phyloP scores from a whole-genome alignment of 1,140 invertebrate species.

The Drosophila varians region DNA sequence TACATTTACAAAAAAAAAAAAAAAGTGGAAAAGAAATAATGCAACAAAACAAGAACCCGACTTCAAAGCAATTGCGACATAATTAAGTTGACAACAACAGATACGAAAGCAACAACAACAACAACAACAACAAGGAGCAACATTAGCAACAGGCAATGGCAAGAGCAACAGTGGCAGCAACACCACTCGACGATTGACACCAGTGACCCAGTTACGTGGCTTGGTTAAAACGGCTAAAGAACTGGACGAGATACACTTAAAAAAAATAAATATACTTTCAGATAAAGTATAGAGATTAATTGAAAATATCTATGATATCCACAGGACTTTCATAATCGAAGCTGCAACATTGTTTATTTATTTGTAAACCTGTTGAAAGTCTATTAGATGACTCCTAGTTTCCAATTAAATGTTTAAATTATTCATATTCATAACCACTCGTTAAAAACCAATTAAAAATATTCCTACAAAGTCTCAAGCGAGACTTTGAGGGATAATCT shows the following conservation, averaged over 20 bases:
- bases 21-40: background rate
- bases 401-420: background rate
- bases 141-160: slow-evolving; percentile 12
- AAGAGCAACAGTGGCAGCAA: slow-evolving; percentile 38
- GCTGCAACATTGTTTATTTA: no score
- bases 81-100: slow-evolving; percentile 79
- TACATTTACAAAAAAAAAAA: slow-evolving; percentile 54
- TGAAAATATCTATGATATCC: no score
- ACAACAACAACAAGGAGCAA: slow-evolving; percentile 7
- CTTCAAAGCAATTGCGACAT: slow-evolving; percentile 80
- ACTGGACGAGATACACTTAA: slow-evolving; percentile 40
- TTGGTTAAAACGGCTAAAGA: slow-evolving; percentile 29
- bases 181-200: slow-evolving; percentile 64
- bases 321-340: no score
- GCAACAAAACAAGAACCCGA: slow-evolving; percentile 42
- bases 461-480: no score
- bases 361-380: no score
- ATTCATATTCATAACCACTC: no score
- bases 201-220: slow-evolving; percentile 70
- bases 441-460: no score
- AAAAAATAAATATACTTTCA: background rate
- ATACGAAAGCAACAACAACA: slow-evolving; percentile 18
- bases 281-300: no score
- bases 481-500: no score
- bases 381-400: background rate